Evolutionary conservation across 2,797 vertebrate genomes (phyloP).

Genomic region (Neostethus bicornis): DNA sequence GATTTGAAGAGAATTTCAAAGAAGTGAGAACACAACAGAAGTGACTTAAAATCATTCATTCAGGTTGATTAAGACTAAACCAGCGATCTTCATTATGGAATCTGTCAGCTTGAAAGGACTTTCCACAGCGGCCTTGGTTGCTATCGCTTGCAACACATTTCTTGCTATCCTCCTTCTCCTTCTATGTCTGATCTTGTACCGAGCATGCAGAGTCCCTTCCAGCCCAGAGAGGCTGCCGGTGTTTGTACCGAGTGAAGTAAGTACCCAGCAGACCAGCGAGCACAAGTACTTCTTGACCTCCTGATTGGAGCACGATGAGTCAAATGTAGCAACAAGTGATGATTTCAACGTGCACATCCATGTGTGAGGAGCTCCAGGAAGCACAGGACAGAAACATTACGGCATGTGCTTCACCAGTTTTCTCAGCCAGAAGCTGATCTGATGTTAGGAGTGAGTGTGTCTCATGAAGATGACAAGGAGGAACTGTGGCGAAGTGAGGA

Average conservation of each 20-base stretch:
- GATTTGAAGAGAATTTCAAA: conserved; percentile 8
- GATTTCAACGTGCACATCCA: conserved; percentile 14
- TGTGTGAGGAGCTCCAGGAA: conserved; percentile 2
- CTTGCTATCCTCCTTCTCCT: conserved; percentile 80
- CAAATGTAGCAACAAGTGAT: conserved; percentile 33
- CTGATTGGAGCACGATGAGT: conserved; percentile 60
- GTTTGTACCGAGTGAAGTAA: conserved; percentile 55
- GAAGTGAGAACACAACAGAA: conserved; percentile 25
- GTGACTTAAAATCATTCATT: conserved; percentile 6
- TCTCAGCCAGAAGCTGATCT: conserved; percentile 8
- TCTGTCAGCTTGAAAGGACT: conserved; percentile 55
- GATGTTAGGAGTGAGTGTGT: conserved; percentile 2
- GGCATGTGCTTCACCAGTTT: conserved; percentile 3
- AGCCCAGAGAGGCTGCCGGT: conserved; percentile 77
- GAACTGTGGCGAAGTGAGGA: conserved; percentile 3
- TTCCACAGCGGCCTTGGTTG: conserved; percentile 81
- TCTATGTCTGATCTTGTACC: conserved; percentile 79
- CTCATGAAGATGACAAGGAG: conserved; percentile 17
- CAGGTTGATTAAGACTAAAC: conserved; percentile 1
- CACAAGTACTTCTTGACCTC: conserved; percentile 81
- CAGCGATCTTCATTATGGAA: conserved; percentile 64
- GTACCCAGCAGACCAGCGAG: conserved; percentile 67
- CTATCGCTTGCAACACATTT: conserved; percentile 79
- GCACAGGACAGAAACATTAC: conserved; percentile 17
- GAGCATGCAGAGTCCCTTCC: conserved; percentile 81